Percentiles rank a stretch among this genome's conserved stretches.
These are phyloP conservation scores for Pelmatolapia mariae DNA, from an alignment of 2,113 vertebrate genomes.

Conservation along the genomic window DNA sequence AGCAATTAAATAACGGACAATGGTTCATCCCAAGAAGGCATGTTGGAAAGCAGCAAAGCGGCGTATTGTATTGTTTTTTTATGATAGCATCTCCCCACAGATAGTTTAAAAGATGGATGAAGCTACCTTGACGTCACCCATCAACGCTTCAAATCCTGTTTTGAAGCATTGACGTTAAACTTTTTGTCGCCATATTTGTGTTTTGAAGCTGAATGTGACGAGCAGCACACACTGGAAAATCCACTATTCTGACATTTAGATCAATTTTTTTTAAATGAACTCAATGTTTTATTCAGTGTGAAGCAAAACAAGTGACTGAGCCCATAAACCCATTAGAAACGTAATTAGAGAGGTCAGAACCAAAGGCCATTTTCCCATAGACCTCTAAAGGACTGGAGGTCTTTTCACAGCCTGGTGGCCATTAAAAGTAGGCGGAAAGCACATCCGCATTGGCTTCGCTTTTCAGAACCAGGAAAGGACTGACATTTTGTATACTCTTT, in stretches of 20 bases:
- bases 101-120: not conserved
- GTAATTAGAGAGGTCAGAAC: not conserved
- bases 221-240: not conserved
- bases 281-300: not conserved
- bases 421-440: not conserved
- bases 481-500: not conserved
- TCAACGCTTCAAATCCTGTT: not conserved
- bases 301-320: not conserved
- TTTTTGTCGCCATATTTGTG: not conserved
- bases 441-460: not conserved
- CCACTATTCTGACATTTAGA: not conserved
- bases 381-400: not conserved
- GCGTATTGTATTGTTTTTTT: not conserved
- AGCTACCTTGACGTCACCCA: not conserved
- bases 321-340: not conserved
- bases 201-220: not conserved
- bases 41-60: not conserved
- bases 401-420: not conserved
- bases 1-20: not conserved
- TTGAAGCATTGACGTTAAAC: not conserved
- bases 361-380: not conserved
- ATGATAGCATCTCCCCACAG: not conserved
- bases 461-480: not conserved
- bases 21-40: not conserved
- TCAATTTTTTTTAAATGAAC: accelerated